Evolutionary conservation across 2,888 invertebrate genomes (phyloP), one percentile per base, ranked within the genome.

Genomic region (Clostera curtula): DNA sequence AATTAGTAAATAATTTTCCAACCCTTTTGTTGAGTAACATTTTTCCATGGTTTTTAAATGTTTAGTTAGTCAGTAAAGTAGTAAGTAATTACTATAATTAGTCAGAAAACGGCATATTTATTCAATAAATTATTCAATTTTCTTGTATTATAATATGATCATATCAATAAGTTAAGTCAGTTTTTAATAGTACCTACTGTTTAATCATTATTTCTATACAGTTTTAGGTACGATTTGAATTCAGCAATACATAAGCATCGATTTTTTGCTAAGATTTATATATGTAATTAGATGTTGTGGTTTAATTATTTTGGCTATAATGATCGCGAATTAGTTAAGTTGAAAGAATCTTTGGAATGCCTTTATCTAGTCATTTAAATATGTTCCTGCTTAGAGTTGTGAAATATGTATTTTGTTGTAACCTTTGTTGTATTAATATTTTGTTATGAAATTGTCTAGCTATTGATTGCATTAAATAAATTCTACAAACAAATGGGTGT

Each of bases 121-220:
- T 45, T 26, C 36, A 31, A 34, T 26, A 36, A 34, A 32, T 45
- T 48, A 34, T 47, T 46, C 42, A 34, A 39, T 20, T 34, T 38
- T 56, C 59, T 58, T 40, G 44, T n/a, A 52, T 56, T 52, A 52
- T 56, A 58, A 57, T 62, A 47, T 68, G 61, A 61, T 63, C 74
- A 75, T 75, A 74, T 74, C 75, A 74, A 61, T 68, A 70, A 47
- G 49, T 63, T 69, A 67, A 57, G 59, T 58, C 42, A 26, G 43
- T 56, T 58, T 57, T 51, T 45, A 38, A 33, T 21, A 16, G 34
- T 40, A 29, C 38, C 29, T 43, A 24, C 6, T 36, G 34, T 24
- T 20, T 11, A 24, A 19, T 13, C 6, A 22, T 26, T 31, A 44
- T 34, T n/a, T n/a, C n/a, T n/a, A n/a, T n/a, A n/a, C n/a, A n/a